Conservation (phyloP, 2,888 invertebrate species). For the Epistrophe grossulariae region DNA sequence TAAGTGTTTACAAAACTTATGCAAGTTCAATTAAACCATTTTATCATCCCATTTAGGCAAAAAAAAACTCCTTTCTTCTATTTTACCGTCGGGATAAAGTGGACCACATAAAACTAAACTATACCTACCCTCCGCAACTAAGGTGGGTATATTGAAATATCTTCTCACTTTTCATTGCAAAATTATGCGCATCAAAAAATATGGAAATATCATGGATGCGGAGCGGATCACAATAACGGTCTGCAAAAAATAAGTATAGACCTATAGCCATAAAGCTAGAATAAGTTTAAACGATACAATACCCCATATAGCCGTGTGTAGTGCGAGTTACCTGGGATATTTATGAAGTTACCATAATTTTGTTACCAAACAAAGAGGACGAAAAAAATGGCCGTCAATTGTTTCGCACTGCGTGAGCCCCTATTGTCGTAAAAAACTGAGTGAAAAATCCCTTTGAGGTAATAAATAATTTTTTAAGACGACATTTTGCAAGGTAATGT, state of each 20-base stretch:
- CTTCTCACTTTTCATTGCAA: constrained; percentile 30
- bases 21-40: neutral
- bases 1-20: neutral
- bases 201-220: constrained; percentile 4
- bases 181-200: constrained; percentile 42
- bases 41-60: neutral
- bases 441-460: constrained; percentile 62
- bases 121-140: neutral
- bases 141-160: neutral
- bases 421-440: constrained; percentile 49
- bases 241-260: neutral
- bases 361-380: constrained; percentile 33
- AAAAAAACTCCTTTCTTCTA: neutral
- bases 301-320: constrained; percentile 15
- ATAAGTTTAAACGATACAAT: constrained; percentile 32
- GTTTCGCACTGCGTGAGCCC: constrained; percentile 73
- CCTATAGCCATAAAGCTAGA: neutral
- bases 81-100: constrained; percentile 37
- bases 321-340: constrained; percentile 21
- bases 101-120: constrained; percentile 36
- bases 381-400: constrained; percentile 65
- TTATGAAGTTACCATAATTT: constrained; percentile 57
- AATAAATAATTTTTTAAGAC: constrained; percentile 75
- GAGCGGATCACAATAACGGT: constrained; percentile 37
- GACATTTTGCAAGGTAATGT: constrained; percentile 69